Base-by-base conservation (phyloP, 2,797 vertebrate species). In the Sebastolobus altivelis region DNA sequence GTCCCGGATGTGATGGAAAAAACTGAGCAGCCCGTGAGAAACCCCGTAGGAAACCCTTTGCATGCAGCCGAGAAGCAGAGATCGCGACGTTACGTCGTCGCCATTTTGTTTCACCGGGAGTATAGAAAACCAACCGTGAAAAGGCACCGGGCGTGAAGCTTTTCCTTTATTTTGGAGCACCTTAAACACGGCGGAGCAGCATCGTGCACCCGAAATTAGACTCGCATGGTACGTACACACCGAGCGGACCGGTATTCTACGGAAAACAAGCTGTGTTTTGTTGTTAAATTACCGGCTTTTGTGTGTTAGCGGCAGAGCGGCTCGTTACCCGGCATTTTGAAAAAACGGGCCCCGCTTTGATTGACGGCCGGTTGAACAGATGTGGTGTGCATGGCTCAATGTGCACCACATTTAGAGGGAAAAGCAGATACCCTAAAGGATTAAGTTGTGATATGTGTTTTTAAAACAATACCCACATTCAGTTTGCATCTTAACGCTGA, bases 271-370 rank as follows among this genome's bases (percentile, higher is more conserved):
- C 2, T 29, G 35, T 29, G 52, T 60, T 59, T 25, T 27, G 75
- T 3, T 65, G n/a, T 11, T 14, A 2, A 8, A n/a, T 38, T 61
- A 62, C 66, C 66, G 73, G 81, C 8, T 14, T 43, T 43, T 13
- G 40, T 9, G 5, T 6, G 62, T n/a, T 63, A 73, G 80, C 83
- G 40, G 8, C 40, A 25, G 33, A 71, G 70, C 79, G 16, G 59
- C 52, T 77, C 13, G 31, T 84, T 79, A 93, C 82, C 96, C 96
- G 96, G 96, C 96, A 95, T 96, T 96, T 96, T 94, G 94, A 92
- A 91, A 91, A 94, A 94, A 92, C 79, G 81, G 93, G 90, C 91
- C 91, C 91, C 86, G 77, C 65, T 69, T 49, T 55, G 8, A 25
- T 8, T 25, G 27, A 12, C 1, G 20, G 9, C 12, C 29, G 33